Base-by-base conservation (phyloP, 2,888 invertebrate species). In the Torymus tubicola region DNA sequence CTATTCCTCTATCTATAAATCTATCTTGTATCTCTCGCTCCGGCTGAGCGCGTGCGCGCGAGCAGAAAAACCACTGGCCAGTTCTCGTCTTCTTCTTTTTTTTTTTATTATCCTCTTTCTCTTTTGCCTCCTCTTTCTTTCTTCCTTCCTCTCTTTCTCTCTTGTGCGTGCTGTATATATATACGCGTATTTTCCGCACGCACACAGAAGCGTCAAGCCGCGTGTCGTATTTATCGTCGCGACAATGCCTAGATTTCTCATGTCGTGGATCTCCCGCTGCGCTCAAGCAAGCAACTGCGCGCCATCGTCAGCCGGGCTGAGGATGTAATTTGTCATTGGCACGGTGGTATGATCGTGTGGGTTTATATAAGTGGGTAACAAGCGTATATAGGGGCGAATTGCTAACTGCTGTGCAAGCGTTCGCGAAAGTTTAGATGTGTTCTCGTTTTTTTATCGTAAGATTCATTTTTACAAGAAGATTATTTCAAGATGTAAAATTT, bases 1-100 rank as follows among this genome's bases (percentile, higher is more conserved):
- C 42, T 2, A 13, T 57, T 16, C 42, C 53, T 64, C 72, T 81
- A 81, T 81, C 81, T 81, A 77, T 73, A 78, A 78, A 80, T 73
- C 79, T 80, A 81, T 76, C 82, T 70, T 74, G 76, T 81, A 72
- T 73, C 61, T 73, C 31, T 8, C 31, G 31, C 31, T 31, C 31
- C 31, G 31, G 31, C 31, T 31, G 31, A 31, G 31, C 31, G 31
- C 31, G 31, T 3, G 24, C 24, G 24, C 24, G 24, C 31, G 31
- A 8, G 31, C 31, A 31, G 31, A 31, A 31, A 31, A 31, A 31
- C 5, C 31, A 8, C 31, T 31, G 31, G 31, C 31, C 31, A 31
- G 31, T 31, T 31, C 31, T 31, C 3, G 31, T 31, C 31, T 31
- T 8, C 31, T 31, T 31, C 8, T 31, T 31, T 31, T 31, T 31